Base-by-base conservation (phyloP, 2,888 invertebrate genomes). In the Lasioglossum figueresi region DNA sequence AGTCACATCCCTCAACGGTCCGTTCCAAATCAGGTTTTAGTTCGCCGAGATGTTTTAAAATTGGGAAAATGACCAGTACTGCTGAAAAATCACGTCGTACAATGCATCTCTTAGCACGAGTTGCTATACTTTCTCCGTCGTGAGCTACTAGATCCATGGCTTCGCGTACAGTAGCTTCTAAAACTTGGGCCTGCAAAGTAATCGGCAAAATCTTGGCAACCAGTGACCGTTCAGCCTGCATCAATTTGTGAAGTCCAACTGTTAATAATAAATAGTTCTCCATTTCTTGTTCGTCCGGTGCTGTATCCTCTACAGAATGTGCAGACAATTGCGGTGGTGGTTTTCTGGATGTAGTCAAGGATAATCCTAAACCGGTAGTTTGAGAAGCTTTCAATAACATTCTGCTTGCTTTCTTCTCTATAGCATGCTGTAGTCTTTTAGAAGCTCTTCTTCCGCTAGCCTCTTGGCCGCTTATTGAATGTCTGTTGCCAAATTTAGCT, bases 151-250 rank as follows among this genome's bases (percentile, higher is more conserved):
- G 96, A 88, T 98, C 98, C 95, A 99, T 97, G 76, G 98, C 97
- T 93, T 98, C 98, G 89, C 97, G 96, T 14, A 99, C 97, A 85
- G 99, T 97, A 68, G 97, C 96, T 89, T 98, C 97, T 93, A 99
- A 98, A 12, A 99, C 97, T 89, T 97, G 96, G 48, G 98, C 97
- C 93, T 98, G 97, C 90, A 98, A 97, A 68, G 97, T 97, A 86
- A 97, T 95, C 14, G 98, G 98, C 92, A 99, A 97, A 14, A 99
- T 97, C 52, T 98, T 98, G 76, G 97, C 96, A 96, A 99, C 97
- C 52, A 98, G 95, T 75, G 97, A 96, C 88, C 98, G 97, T 95
- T 99, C 99, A 94, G 97, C 97, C 91, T 98, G 97, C 96, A 99
- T 98, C 31, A 99, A 95, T 82, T 98, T 97, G 86, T 98, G 97